Evolutionary conservation across 2,797 vertebrate genomes (phyloP).

Genomic region (Orestias chungarensis): DNA sequence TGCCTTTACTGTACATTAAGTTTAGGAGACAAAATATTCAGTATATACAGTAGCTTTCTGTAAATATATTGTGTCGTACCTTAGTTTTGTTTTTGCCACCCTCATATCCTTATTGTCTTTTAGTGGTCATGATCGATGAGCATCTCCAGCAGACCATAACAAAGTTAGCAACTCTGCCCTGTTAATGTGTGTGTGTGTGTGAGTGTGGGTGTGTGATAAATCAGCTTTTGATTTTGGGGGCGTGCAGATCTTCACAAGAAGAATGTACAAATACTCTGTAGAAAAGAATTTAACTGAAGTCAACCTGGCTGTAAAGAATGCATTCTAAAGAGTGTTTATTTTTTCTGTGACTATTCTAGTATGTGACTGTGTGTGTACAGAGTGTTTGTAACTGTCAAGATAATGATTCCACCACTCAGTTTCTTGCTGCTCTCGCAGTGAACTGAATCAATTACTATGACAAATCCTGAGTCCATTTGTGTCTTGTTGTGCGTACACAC

Average conservation of each 20-base stretch:
- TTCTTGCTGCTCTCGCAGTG: constrained; percentile 55
- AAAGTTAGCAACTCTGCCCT: constrained; percentile 64
- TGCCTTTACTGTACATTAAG: constrained; percentile 8
- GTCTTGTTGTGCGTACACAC: constrained; percentile 19
- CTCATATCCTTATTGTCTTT: constrained; percentile 58
- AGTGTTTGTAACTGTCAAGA: constrained; percentile 67
- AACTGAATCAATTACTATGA: constrained; percentile 64
- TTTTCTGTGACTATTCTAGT: constrained; percentile 15
- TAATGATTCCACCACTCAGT: constrained; percentile 61
- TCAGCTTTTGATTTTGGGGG: constrained; percentile 36
- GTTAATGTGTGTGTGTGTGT: constrained; percentile 23
- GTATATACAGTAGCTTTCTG: constrained; percentile 17
- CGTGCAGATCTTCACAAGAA: constrained; percentile 23
- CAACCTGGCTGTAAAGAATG: constrained; percentile 33
- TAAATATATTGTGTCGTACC: constrained; percentile 24
- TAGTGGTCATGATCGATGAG: constrained; percentile 69
- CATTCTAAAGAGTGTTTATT: constrained; percentile 24
- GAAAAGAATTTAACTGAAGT: constrained; percentile 33
- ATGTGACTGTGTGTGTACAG: constrained; percentile 15
- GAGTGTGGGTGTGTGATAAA: constrained; percentile 40
- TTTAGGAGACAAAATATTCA: constrained; percentile 23
- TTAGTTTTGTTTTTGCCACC: constrained; percentile 16
- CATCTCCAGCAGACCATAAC: constrained; percentile 63
- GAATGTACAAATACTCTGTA: constrained; percentile 15
- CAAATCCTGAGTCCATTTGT: constrained; percentile 50